Evolutionary conservation across 2,888 invertebrate species (phyloP), one percentile per base, ranked within the genome.

Genomic region (Linnaemya vulpina): DNA sequence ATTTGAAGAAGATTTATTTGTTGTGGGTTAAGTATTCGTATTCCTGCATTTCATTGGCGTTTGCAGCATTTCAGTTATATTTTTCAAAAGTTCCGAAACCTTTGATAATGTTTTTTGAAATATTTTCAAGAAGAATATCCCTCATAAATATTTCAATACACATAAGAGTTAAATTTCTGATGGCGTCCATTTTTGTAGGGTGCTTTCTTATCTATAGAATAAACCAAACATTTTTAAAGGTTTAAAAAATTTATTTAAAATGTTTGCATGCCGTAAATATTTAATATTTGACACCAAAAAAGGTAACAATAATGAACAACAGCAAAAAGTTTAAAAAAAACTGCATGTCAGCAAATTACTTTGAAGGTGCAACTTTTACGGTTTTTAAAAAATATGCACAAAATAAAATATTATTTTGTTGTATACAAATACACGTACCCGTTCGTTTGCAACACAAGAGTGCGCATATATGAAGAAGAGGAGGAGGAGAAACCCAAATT

Each of bases 301-400:
- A 65, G 15, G 40, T 35, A 62, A 53, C 10, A 67, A 1, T 22
- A 53, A 20, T 9, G 11, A 77, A 0, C 40, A 51, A 13, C 40
- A 67, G 51, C 17, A 46, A 22, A 68, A 53, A 11, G 0, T 38
- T 7, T 15, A 8, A 15, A 25, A 55, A 13, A 53, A 40, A 58
- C n/a, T 62, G 20, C 63, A 83, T 70, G 74, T 74, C 83, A 83
- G 46, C 78, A n/a, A n/a, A n/a, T n/a, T n/a, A 75, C 40, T 70
- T 74, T 70, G 40, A 68, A 83, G 70, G 78, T 83, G 74, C 63
- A 68, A 75, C 38, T 11, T 63, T 51, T 43, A 46, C 74, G 22
- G 1, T 71, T 55, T 63, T 13, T 22, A 7, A n/a, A 30, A 46
- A 11, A 63, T 22, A 25, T 63, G 5, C 43, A 43, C 20, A 43